phyloP scores from a whole-genome alignment of 2,113 vertebrate species.

The Hyperopisus bebe region DNA sequence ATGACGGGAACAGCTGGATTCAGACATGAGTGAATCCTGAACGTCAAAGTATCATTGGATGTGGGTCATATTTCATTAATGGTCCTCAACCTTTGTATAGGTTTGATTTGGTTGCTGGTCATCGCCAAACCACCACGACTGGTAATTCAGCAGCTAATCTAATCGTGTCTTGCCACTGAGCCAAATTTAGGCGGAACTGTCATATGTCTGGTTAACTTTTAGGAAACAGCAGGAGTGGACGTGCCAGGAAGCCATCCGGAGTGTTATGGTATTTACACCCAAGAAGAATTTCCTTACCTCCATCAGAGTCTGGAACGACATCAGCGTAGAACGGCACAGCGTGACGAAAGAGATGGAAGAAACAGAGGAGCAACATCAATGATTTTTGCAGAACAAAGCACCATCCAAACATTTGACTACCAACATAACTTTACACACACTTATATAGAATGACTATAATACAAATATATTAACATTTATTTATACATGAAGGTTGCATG shows the following conservation, averaged over 20 bases:
- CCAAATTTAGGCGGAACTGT: neutral
- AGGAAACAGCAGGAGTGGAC: neutral
- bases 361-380: slow-evolving; percentile 35
- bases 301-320: slow-evolving; percentile 66
- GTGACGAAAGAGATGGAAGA: slow-evolving; percentile 14
- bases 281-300: slow-evolving; percentile 62
- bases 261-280: neutral
- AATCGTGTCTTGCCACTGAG: neutral
- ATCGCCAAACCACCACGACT: neutral
- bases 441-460: neutral
- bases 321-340: neutral
- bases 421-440: neutral
- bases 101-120: neutral
- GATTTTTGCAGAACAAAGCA: slow-evolving; percentile 21
- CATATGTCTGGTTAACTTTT: neutral
- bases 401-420: neutral
- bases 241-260: neutral
- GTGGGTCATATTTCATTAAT: neutral
- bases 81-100: neutral
- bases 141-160: neutral
- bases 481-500: neutral
- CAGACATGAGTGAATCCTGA: neutral
- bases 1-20: neutral
- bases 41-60: neutral
- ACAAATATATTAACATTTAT: neutral